Evolutionary conservation across 2,888 invertebrate genomes (phyloP).

Genomic region (Uloborus plumipes): DNA sequence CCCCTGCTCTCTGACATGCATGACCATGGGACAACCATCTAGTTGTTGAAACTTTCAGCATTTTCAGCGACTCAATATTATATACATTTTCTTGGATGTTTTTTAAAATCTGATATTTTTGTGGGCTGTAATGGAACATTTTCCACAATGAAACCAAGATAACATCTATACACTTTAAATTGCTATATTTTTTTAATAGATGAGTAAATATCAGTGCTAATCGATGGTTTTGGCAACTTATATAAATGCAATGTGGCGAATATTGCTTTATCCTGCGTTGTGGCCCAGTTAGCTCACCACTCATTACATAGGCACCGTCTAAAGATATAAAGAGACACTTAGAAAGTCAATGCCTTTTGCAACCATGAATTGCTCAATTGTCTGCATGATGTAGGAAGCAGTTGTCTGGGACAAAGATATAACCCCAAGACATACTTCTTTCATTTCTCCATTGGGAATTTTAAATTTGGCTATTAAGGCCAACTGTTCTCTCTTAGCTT

Average conservation of each 20-base stretch:
- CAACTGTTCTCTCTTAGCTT: background rate
- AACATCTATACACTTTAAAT: too few relatives aligned
- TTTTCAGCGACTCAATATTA: background rate
- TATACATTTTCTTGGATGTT: slow-evolving; percentile 2
- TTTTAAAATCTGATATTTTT: background rate
- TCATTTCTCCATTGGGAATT: background rate
- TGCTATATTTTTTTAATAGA: background rate
- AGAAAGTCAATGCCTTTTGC: background rate
- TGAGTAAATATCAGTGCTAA: too few relatives aligned
- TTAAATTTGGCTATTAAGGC: background rate
- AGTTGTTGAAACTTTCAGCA: too few relatives aligned
- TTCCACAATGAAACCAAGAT: background rate
- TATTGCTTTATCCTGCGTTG: background rate
- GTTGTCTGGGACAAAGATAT: too few relatives aligned
- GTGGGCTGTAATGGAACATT: background rate
- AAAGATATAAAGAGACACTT: background rate
- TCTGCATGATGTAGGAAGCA: too few relatives aligned
- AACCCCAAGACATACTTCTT: too few relatives aligned
- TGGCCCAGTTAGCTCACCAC: background rate
- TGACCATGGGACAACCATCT: too few relatives aligned
- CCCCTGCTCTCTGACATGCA: too few relatives aligned
- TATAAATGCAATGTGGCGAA: background rate
- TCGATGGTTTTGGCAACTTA: too few relatives aligned
- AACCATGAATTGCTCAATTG: background rate
- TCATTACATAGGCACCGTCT: background rate